These are phyloP conservation scores for Protodeltote pygarga DNA, from an alignment of 2,888 invertebrate species.

Conservation along the genomic window DNA sequence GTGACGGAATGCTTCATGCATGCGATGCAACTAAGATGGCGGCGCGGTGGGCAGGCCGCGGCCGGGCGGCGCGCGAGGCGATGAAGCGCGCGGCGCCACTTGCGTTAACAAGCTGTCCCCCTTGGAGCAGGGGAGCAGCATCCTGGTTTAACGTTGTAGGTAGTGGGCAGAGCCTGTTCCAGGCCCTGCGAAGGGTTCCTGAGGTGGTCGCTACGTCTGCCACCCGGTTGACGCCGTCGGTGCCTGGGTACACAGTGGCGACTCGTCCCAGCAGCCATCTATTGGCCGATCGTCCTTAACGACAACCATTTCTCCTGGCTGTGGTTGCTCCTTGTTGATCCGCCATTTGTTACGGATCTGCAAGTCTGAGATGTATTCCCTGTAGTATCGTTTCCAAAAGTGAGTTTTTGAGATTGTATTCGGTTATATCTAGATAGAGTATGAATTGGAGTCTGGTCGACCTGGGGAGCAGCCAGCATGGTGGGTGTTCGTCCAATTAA, in stretches of 20 bases:
- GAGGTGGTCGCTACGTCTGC: conserved; percentile 7
- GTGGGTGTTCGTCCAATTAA: not conserved
- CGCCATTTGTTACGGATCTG: conserved; percentile 5
- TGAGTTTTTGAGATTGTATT: not conserved
- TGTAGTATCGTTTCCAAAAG: conserved; percentile 1
- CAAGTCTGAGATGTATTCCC: conserved; percentile 1
- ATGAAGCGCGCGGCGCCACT: no score
- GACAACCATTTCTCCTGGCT: not conserved
- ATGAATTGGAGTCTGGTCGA: not conserved
- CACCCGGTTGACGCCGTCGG: conserved; percentile 7
- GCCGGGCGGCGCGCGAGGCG: no score
- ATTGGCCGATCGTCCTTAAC: conserved; percentile 3
- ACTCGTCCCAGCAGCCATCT: conserved; percentile 17
- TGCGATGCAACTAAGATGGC: no score
- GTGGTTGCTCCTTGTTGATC: not conserved
- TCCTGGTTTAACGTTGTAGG: not conserved
- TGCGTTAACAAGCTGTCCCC: no score
- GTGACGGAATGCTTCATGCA: no score
- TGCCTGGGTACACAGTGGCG: not conserved
- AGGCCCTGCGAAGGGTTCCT: conserved; percentile 10
- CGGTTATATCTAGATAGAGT: not conserved
- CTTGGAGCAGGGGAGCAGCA: conserved; percentile 1
- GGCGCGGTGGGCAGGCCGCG: no score
- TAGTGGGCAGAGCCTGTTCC: conserved; percentile 12
- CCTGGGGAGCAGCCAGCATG: not conserved